These are phyloP conservation scores for Plumapathes pennacea DNA, from an alignment of 92 coral and sea anemone genomes.

Conservation along the genomic window DNA sequence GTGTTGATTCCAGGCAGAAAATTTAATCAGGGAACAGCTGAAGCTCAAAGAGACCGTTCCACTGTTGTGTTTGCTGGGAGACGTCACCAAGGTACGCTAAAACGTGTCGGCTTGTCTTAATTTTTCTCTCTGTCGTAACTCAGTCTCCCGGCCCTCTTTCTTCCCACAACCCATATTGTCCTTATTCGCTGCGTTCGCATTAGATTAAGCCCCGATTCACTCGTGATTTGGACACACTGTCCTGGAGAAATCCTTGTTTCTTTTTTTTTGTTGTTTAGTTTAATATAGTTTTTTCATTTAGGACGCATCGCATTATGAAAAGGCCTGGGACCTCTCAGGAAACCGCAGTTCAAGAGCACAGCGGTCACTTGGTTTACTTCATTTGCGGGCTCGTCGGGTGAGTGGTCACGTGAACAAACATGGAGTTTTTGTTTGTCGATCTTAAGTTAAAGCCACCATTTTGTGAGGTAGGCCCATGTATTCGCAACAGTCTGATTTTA, in stretches of 20 bases:
- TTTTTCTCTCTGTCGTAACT: neutral
- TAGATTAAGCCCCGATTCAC: too few species aligned
- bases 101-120: neutral
- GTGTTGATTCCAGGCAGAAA: conserved; percentile 93
- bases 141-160: neutral
- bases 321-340: conserved; percentile 92
- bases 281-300: conserved; percentile 22
- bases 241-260: too few species aligned
- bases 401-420: neutral
- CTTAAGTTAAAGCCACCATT: too few species aligned
- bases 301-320: conserved; percentile 81
- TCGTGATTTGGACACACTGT: too few species aligned
- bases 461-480: too few species aligned
- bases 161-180: too few species aligned
- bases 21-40: conserved; percentile 77
- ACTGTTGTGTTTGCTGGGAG: conserved; percentile 98
- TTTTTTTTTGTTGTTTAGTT: too few species aligned
- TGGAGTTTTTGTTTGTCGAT: too few species aligned
- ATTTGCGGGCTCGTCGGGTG: conserved; percentile 74
- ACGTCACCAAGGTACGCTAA: conserved; percentile 74
- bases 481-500: too few species aligned
- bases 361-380: conserved; percentile 78
- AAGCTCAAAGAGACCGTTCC: conserved; percentile 69
- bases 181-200: too few species aligned
- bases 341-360: conserved; percentile 94